A percentile compares a stretch with the other conserved stretches of the same genome.
Evolutionary conservation across 2,888 invertebrate genomes (phyloP).

Genomic region (Stegophylla sp.): DNA sequence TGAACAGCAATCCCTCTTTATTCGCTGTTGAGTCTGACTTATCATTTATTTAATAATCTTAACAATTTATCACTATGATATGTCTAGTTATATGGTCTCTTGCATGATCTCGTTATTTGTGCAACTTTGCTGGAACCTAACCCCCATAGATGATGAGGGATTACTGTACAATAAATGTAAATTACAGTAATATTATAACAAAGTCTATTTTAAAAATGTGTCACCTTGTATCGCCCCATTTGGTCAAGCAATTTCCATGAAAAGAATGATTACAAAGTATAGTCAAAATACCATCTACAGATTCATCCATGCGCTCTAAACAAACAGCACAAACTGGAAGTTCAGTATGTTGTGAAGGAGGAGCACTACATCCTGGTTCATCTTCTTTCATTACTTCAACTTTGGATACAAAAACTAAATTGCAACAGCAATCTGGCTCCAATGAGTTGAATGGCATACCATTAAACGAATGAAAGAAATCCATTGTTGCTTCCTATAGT

Average conservation of each 20-base stretch:
- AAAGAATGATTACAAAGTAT: slow-evolving; percentile 99
- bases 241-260: slow-evolving; percentile 91
- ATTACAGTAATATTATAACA: too few relatives aligned
- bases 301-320: slow-evolving; percentile 97
- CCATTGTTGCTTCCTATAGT: slow-evolving; percentile 78
- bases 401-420: slow-evolving; percentile 92
- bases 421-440: slow-evolving; percentile 89
- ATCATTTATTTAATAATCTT: too few relatives aligned
- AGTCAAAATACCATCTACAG: slow-evolving; percentile 94
- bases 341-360: slow-evolving; percentile 85
- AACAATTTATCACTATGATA: too few relatives aligned
- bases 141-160: too few relatives aligned
- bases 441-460: slow-evolving; percentile 91
- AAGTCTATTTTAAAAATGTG: too few relatives aligned
- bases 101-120: too few relatives aligned
- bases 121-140: too few relatives aligned
- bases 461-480: slow-evolving; percentile 92
- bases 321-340: slow-evolving; percentile 97
- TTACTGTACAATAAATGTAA: too few relatives aligned
- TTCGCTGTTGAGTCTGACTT: too few relatives aligned
- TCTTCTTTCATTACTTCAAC: slow-evolving; percentile 81
- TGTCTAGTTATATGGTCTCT: too few relatives aligned
- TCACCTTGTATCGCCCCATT: slow-evolving; percentile 90
- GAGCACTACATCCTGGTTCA: slow-evolving; percentile 71
- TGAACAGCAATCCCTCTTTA: too few relatives aligned